A percentile compares a stretch with the other conserved stretches of the same genome.
Conservation (phyloP, 2,113 vertebrate species). For the Eubucco bourcierii region DNA sequence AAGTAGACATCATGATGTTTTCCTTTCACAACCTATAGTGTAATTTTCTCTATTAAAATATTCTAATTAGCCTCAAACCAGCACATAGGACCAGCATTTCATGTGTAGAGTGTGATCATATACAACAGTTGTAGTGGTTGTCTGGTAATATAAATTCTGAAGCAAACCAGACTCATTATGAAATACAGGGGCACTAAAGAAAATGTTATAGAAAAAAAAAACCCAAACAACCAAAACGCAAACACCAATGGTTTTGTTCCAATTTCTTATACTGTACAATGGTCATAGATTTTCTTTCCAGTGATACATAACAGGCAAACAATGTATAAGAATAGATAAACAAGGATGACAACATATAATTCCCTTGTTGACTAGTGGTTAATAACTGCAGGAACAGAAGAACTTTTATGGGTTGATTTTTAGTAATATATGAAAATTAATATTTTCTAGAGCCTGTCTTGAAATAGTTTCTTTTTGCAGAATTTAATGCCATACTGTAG, state of each 20-base stretch:
- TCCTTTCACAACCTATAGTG: too few relatives aligned
- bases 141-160: background rate
- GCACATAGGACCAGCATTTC: background rate
- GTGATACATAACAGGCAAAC: background rate
- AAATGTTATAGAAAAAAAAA: background rate
- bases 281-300: background rate
- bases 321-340: background rate
- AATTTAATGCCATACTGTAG: background rate
- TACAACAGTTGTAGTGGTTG: background rate
- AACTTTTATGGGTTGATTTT: background rate
- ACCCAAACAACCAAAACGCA: too few relatives aligned
- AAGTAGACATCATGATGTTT: too few relatives aligned
- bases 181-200: background rate
- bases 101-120: background rate
- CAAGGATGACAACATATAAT: background rate
- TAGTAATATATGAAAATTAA: background rate
- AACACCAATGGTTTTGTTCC: background rate
- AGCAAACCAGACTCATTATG: background rate
- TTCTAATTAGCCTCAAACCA: too few relatives aligned
- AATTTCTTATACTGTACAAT: background rate
- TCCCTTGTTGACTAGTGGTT: background rate
- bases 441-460: background rate
- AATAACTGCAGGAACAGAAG: background rate
- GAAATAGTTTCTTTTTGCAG: background rate
- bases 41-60: too few relatives aligned